Conservation (phyloP, 1,140 invertebrate genomes). For the Coptotermes formosanus region DNA sequence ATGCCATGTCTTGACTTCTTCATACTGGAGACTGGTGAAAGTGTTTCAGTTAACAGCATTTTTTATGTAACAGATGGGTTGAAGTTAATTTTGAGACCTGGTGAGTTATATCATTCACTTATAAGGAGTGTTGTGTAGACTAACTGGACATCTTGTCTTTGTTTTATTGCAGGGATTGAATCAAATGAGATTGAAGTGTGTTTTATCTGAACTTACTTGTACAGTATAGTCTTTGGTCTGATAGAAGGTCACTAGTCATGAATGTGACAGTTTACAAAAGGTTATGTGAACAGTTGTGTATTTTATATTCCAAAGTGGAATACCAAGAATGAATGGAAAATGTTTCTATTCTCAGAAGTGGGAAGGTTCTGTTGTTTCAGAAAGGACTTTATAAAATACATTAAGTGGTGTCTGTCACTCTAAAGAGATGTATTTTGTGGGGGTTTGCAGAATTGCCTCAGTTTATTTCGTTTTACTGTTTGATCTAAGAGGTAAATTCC, state of each 20-base stretch:
- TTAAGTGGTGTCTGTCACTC: background rate
- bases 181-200: background rate
- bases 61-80: background rate
- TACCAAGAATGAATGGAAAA: background rate
- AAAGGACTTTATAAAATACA: background rate
- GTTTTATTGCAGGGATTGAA: background rate
- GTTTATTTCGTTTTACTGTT: background rate
- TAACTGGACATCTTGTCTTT: background rate
- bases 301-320: background rate
- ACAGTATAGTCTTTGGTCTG: background rate
- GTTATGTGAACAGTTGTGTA: background rate
- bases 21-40: background rate
- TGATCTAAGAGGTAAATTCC: background rate
- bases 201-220: background rate
- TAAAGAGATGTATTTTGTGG: background rate
- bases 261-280: background rate
- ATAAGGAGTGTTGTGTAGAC: background rate
- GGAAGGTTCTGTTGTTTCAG: background rate
- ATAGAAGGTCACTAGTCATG: background rate
- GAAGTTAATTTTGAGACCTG: background rate
- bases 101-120: background rate
- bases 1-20: background rate
- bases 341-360: too few species aligned
- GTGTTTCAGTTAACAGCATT: background rate
- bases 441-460: background rate